Evolutionary conservation across 2,113 vertebrate species (phyloP).

Genomic region (Semnornis frantzii): DNA sequence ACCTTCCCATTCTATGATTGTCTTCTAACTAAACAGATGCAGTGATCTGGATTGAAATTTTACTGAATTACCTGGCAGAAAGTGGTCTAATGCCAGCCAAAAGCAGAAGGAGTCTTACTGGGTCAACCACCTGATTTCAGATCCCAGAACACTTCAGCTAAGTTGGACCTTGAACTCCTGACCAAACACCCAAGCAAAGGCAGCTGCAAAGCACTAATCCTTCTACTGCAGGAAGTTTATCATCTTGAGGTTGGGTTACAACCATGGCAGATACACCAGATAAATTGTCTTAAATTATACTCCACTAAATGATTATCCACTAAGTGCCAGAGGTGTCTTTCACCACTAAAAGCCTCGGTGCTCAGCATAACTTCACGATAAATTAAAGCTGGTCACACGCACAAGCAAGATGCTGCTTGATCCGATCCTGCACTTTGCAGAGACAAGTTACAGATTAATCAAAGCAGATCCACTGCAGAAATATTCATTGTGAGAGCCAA

Average conservation of each 20-base stretch:
- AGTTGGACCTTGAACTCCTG: background rate
- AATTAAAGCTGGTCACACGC: conserved; percentile 28
- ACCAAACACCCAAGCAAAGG: background rate
- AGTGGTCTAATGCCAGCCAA: background rate
- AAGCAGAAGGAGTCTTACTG: background rate
- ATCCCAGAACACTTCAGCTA: background rate
- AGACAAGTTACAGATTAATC: background rate
- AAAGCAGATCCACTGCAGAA: conserved; percentile 9
- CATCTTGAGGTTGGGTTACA: background rate
- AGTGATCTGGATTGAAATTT: background rate
- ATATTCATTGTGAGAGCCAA: background rate
- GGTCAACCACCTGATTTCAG: background rate
- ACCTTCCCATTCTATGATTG: too few species aligned
- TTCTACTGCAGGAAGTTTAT: background rate
- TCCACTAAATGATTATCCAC: background rate
- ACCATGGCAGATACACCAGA: background rate
- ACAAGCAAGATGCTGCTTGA: conserved; percentile 5
- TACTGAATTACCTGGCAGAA: background rate
- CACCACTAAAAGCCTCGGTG: conserved; percentile 25
- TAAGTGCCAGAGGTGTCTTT: background rate
- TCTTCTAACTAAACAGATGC: background rate
- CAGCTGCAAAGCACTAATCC: background rate
- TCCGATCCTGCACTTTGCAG: background rate
- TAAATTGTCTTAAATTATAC: background rate
- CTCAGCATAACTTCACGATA: background rate